Conservation (phyloP, 37 sponge, comb jelly and placozoan species). For the Hexactinellida sp. region DNA sequence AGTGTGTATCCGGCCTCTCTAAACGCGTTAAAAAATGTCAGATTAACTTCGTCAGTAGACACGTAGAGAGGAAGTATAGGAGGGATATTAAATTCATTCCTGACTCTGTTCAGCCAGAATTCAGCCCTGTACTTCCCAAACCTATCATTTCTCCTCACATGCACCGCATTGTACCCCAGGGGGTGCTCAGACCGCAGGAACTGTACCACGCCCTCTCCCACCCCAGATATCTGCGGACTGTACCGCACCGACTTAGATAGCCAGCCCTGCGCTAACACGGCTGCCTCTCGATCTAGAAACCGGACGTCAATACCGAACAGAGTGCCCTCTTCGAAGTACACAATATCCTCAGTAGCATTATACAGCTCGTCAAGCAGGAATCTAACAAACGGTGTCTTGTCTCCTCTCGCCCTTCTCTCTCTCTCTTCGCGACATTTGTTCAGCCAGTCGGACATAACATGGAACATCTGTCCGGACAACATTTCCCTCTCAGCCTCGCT, state of each 20-base stretch:
- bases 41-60: slow-evolving; percentile 47
- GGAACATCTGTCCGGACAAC: slow-evolving; percentile 30
- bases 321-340: slow-evolving; percentile 73
- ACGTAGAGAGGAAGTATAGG: slow-evolving; percentile 43
- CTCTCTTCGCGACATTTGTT: slow-evolving; percentile 47
- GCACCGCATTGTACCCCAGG: slow-evolving; percentile 49
- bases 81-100: slow-evolving; percentile 17
- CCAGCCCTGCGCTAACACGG: slow-evolving; percentile 42
- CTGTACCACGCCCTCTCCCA: slow-evolving; percentile 16
- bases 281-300: slow-evolving; percentile 28
- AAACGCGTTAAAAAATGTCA: slow-evolving; percentile 40
- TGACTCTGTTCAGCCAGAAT: slow-evolving; percentile 45
- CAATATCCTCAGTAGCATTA: slow-evolving; percentile 34
- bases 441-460: slow-evolving; percentile 28
- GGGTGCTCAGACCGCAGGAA: slow-evolving; percentile 3
- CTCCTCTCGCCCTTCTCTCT: neutral
- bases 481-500: slow-evolving; percentile 23
- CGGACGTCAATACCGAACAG: slow-evolving; percentile 58
- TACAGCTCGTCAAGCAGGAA: slow-evolving; percentile 40
- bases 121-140: slow-evolving; percentile 19
- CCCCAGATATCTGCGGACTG: neutral
- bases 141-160: slow-evolving; percentile 54
- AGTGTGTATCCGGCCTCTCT: slow-evolving; percentile 33
- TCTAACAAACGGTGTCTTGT: slow-evolving; percentile 17
- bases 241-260: slow-evolving; percentile 25